Evolutionary conservation across 2,113 vertebrate species (phyloP).

Genomic region (Mesocricetus auratus): DNA sequence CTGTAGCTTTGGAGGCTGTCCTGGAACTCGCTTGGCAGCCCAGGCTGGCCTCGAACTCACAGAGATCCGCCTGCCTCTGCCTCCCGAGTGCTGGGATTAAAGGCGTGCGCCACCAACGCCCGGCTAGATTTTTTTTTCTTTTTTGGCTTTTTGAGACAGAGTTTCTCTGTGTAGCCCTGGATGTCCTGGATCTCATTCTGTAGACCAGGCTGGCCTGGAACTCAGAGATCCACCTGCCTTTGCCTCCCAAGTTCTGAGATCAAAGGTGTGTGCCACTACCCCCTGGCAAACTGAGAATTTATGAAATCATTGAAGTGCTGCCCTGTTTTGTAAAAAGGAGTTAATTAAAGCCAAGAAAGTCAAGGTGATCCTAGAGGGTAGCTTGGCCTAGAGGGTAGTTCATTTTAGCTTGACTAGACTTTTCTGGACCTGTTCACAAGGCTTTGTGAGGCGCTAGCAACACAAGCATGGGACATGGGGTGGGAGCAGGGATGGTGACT

Average conservation of each 20-base stretch:
- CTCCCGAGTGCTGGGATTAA: not conserved
- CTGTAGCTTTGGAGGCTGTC: too few relatives aligned
- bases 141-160: not conserved
- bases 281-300: not conserved
- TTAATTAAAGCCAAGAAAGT: slow-evolving; percentile 27
- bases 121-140: not conserved
- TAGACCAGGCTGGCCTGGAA: not conserved
- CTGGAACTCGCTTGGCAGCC: not conserved
- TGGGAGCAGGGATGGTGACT: not conserved
- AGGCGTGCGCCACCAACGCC: not conserved
- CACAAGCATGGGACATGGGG: not conserved
- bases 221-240: not conserved
- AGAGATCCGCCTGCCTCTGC: not conserved
- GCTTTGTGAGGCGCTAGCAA: not conserved
- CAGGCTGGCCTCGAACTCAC: not conserved
- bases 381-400: too few relatives aligned
- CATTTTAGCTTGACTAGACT: not conserved
- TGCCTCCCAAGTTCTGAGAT: not conserved
- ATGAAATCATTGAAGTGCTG: slow-evolving; percentile 25
- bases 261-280: not conserved
- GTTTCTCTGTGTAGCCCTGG: not conserved
- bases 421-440: not conserved
- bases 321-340: slow-evolving; percentile 43
- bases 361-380: not conserved
- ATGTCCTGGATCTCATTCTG: not conserved